These are phyloP conservation scores for Machaerirhynchus nigripectus DNA, from an alignment of 2,113 vertebrate species.

Conservation along the genomic window DNA sequence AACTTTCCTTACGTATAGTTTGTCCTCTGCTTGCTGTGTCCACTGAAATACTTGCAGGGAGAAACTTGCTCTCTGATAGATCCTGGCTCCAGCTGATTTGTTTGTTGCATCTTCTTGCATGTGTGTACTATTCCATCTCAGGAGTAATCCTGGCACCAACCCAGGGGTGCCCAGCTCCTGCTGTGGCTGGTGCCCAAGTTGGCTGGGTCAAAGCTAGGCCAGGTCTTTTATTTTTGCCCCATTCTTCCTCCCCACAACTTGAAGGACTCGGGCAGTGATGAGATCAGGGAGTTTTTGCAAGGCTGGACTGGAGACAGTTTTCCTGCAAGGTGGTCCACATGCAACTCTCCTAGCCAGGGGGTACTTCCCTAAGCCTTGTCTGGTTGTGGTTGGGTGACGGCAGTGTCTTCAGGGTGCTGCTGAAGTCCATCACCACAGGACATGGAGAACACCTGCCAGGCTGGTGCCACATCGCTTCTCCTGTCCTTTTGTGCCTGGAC, in stretches of 20 bases:
- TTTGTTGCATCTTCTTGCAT: neutral
- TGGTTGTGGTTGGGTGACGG: neutral
- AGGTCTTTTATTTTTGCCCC: neutral
- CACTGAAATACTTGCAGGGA: neutral
- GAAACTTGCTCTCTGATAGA: neutral
- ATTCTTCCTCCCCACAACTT: neutral
- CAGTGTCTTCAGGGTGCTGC: neutral
- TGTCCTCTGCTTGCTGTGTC: neutral
- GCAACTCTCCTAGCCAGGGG: no score
- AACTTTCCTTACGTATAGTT: neutral
- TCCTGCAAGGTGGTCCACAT: neutral
- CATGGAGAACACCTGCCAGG: fast-evolving
- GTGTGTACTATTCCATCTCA: neutral
- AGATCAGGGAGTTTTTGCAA: neutral
- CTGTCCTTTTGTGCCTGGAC: neutral
- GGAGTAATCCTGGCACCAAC: fast-evolving
- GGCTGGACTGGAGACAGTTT: neutral
- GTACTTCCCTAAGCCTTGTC: neutral
- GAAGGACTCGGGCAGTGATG: fast-evolving
- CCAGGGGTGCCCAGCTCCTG: neutral
- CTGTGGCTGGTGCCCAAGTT: neutral
- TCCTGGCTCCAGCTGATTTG: neutral
- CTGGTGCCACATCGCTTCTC: neutral
- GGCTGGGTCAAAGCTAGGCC: neutral
- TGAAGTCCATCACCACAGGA: neutral